Evolutionary conservation across 2,113 vertebrate species (phyloP).

Genomic region (Anoura caudifer): DNA sequence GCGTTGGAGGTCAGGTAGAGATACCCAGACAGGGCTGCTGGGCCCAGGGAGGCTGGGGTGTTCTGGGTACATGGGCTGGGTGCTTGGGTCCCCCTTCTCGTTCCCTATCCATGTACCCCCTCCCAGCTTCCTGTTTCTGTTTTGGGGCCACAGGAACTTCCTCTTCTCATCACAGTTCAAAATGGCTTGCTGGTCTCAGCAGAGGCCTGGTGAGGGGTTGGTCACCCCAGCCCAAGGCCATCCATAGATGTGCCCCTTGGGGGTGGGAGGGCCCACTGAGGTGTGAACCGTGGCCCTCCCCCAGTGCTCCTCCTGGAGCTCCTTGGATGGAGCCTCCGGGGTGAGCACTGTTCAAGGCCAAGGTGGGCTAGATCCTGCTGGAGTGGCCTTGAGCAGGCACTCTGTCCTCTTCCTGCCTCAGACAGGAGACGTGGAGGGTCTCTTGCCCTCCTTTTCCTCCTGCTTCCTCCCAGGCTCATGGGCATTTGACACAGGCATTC

Average conservation of each 20-base stretch:
- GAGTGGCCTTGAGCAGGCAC: background rate
- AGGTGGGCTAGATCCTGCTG: background rate
- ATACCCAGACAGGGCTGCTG: background rate
- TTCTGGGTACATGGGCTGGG: conserved; percentile 21
- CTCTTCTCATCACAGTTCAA: conserved; percentile 70
- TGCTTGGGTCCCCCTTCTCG: conserved; percentile 56
- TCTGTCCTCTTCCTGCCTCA: background rate
- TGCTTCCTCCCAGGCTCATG: background rate
- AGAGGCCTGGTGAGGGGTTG: background rate
- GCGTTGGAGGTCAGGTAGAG: accelerated
- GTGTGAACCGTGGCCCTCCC: background rate
- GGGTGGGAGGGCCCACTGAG: accelerated
- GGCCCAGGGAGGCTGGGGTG: conserved; percentile 8
- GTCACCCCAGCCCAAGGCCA: background rate
- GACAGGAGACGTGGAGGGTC: background rate
- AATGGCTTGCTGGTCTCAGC: conserved; percentile 60
- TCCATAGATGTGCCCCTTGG: accelerated
- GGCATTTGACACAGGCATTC: background rate
- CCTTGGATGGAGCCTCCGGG: background rate
- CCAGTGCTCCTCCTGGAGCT: background rate
- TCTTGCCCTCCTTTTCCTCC: background rate
- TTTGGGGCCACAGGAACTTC: conserved; percentile 71
- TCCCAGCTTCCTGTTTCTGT: conserved; percentile 75
- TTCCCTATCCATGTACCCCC: conserved; percentile 69
- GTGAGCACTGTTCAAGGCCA: background rate